Evolutionary conservation across 2,888 invertebrate species (phyloP), one percentile per base, ranked within the genome.

Genomic region (Stenichneumon culpator): DNA sequence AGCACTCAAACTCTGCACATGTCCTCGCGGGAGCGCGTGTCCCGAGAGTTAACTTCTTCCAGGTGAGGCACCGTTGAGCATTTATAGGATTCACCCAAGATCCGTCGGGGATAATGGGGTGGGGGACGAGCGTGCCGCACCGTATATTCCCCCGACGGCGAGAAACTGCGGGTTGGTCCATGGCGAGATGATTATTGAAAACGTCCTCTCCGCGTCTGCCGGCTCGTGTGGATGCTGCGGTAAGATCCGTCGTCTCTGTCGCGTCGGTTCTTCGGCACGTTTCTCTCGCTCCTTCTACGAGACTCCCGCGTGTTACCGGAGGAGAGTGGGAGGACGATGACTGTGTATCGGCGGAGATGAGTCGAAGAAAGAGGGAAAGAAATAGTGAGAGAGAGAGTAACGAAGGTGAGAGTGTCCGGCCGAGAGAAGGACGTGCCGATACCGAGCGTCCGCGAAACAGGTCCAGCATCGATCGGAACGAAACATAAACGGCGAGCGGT

Each of bases 61-160:
- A 87, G 87, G 87, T 86, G 87, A 80, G 87, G 88, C 80, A 88
- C 90, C 91, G 90, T 91, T 89, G 91, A 91, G 92, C 93, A 94
- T 94, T 94, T 94, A 94, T 94, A 94, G 94, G 94, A 94, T 94
- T 93, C 93, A 92, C 90, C 90, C 88, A 90, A 60, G 32, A 91
- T 92, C 88, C 86, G 77, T 82, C 75, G 69, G 73, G 68, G 50
- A 83, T 54, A n/a, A 73, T 65, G 32, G 77, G 84, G 91, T 89
- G 89, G 90, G 90, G 89, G 90, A 79, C 86, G 87, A 25, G 54
- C 32, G 54, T 79, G 67, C 82, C 84, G 52, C 50, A 77, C 70
- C 75, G 70, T 79, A 74, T 57, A 28, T 68, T 70, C 69, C 69
- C 75, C 75, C 72, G 32, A 28, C 74, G 28, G 84, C 86, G 81